phyloP scores from a whole-genome alignment of 2,888 invertebrate species.

The Aphidius colemani region DNA sequence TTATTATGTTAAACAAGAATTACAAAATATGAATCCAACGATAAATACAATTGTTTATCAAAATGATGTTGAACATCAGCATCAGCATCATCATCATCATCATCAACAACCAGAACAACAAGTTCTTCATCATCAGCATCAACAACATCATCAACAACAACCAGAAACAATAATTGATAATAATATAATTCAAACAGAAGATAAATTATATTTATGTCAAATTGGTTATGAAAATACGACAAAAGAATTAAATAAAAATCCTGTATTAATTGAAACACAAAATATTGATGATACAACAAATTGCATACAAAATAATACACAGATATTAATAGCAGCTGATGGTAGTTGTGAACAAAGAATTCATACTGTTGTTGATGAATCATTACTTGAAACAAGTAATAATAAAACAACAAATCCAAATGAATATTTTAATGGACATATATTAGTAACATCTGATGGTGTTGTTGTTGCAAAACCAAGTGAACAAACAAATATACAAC shows the following conservation, averaged over 20 bases:
- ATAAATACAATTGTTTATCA: slow-evolving; percentile 31
- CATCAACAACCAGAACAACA: too few relatives aligned
- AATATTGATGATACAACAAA: slow-evolving; percentile 17
- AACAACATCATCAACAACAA: background rate
- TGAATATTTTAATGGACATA: slow-evolving; percentile 34
- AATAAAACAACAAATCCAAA: slow-evolving; percentile 26
- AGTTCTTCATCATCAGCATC: too few relatives aligned
- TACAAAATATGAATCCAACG: slow-evolving; percentile 39
- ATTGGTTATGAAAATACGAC: slow-evolving; percentile 35
- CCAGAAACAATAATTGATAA: slow-evolving; percentile 10
- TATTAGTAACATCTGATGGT: slow-evolving; percentile 25
- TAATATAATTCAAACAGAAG: slow-evolving; percentile 33
- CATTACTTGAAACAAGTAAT: slow-evolving; percentile 4
- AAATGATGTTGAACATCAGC: slow-evolving; percentile 41
- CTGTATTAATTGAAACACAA: slow-evolving; percentile 24
- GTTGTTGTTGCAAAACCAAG: background rate
- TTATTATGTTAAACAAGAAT: slow-evolving; percentile 53
- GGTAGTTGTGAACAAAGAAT: background rate
- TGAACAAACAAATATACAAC: too few relatives aligned
- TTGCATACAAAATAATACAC: slow-evolving; percentile 22
- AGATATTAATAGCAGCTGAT: slow-evolving; percentile 34
- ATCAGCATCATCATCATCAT: slow-evolving; percentile 12
- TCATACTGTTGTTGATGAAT: slow-evolving; percentile 6
- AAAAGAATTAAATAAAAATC: slow-evolving; percentile 34
- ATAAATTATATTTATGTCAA: slow-evolving; percentile 43